These are phyloP conservation scores for Pangasianodon hypophthalmus DNA, from an alignment of 2,113 vertebrate genomes.

Conservation along the genomic window DNA sequence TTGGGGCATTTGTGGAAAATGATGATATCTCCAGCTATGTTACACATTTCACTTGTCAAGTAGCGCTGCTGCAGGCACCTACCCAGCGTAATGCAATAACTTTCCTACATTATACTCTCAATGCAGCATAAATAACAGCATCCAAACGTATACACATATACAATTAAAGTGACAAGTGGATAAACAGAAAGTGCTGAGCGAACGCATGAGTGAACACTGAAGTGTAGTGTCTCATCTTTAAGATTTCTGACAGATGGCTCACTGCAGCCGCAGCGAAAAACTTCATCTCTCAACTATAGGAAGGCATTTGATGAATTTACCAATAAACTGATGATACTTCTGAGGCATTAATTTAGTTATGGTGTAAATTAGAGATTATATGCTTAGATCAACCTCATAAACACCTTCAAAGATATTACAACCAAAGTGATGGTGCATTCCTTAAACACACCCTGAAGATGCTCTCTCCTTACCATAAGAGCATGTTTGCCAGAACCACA, in stretches of 20 bases:
- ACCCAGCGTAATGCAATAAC: conserved; percentile 2
- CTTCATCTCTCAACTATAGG: conserved; percentile 25
- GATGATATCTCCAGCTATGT: conserved; percentile 31
- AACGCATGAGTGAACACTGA: conserved; percentile 8
- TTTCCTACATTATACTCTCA: background rate
- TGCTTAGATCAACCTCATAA: background rate
- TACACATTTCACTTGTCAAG: conserved; percentile 26
- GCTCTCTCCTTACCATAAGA: background rate
- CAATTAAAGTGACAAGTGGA: conserved; percentile 5
- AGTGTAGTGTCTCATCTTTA: conserved; percentile 29
- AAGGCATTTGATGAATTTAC: background rate
- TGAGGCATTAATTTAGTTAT: background rate
- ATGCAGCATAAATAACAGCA: conserved; percentile 1
- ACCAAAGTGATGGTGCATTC: background rate
- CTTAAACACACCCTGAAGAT: background rate
- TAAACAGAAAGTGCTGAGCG: background rate
- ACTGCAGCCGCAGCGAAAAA: conserved; percentile 31
- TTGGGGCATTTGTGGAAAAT: conserved; percentile 24
- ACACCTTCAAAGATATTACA: background rate
- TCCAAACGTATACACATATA: background rate
- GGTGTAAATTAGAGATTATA: background rate
- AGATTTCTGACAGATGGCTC: conserved; percentile 41
- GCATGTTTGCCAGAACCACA: conserved; percentile 13
- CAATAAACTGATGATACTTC: background rate
- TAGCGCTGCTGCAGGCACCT: conserved; percentile 8